Base-by-base conservation (phyloP, 2,888 invertebrate species). In the Thereva nobilitata region DNA sequence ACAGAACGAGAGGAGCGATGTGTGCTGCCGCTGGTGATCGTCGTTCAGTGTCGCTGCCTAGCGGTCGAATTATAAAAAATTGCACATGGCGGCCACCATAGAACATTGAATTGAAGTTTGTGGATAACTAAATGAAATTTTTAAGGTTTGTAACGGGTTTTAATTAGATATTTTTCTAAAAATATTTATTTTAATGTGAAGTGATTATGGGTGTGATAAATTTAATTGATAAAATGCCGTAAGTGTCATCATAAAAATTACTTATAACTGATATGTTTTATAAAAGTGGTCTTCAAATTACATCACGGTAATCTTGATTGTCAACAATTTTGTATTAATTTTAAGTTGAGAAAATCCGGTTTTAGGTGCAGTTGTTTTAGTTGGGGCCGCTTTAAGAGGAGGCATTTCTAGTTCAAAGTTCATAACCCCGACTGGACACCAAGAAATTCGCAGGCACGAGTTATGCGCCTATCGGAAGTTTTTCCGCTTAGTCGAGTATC, bases 31-130 rank as follows among this genome's bases (percentile, higher is more conserved):
- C 23, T 23, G 23, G 23, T 23, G 23, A 23, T 23, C 23, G 23
- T 23, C 23, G 23, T 23, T 23, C 61, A 61, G 55, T 65, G 41
- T 52, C 69, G 69, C 64, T 56, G 54, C 64, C 69, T 67, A 63
- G 65, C 67, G 67, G 67, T 52, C 38, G 41, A 69, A 61, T 66
- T 68, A 41, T 34, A 61, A 61, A 50, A 61, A 61, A 61, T 61
- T 61, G 61, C 61, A 61, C 70, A 70, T 70, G 70, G 70, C 70
- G 67, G 70, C 69, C 67, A 65, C 64, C 67, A 47, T 64, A 56
- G 68, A 35, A 66, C 63, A 67, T 69, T 63, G 67, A 66, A 65
- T 5, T 50, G 50, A 42, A 61, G 61, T 44, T 50, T 50, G 50
- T 50, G 50, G 61, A 61, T 23, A 50, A 50, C 50, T 50, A 61